A percentile compares a stretch with the other conserved stretches of the same genome.
Evolutionary conservation across 1,140 invertebrate species (phyloP).

Genomic region (Heterodera carotae): DNA sequence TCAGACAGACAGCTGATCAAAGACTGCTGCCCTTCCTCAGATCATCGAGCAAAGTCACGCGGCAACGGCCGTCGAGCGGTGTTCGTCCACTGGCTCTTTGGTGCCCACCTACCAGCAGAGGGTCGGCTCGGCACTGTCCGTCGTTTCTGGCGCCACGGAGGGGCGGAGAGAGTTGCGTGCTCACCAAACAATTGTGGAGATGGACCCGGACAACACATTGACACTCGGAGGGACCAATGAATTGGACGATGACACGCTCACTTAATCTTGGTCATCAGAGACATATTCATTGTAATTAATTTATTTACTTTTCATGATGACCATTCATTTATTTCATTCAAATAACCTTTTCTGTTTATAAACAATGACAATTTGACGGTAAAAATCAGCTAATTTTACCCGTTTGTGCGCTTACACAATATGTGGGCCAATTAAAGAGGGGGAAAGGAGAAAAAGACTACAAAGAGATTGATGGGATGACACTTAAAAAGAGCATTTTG

Average conservation of each 20-base stretch:
- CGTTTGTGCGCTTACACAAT: too few relatives aligned
- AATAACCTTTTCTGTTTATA: too few relatives aligned
- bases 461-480: too few relatives aligned
- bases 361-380: too few relatives aligned
- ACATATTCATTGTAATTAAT: too few relatives aligned
- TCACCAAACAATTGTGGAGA: constrained; percentile 28
- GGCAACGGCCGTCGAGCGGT: not conserved
- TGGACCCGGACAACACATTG: constrained; percentile 29
- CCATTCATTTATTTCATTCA: too few relatives aligned
- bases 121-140: constrained; percentile 14
- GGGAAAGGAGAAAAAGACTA: too few relatives aligned
- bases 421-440: too few relatives aligned
- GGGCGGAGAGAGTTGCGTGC: constrained; percentile 2
- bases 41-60: not conserved
- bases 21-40: not conserved
- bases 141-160: constrained; percentile 14
- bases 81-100: not conserved
- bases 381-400: too few relatives aligned
- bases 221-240: constrained; percentile 4
- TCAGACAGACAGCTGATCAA: too few relatives aligned
- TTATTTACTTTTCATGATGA: too few relatives aligned
- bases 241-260: constrained; percentile 21
- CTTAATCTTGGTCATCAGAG: not conserved
- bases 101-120: constrained; percentile 3
- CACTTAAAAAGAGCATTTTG: too few relatives aligned